phyloP scores from a whole-genome alignment of 2,113 vertebrate genomes.

The Etia nguti region DNA sequence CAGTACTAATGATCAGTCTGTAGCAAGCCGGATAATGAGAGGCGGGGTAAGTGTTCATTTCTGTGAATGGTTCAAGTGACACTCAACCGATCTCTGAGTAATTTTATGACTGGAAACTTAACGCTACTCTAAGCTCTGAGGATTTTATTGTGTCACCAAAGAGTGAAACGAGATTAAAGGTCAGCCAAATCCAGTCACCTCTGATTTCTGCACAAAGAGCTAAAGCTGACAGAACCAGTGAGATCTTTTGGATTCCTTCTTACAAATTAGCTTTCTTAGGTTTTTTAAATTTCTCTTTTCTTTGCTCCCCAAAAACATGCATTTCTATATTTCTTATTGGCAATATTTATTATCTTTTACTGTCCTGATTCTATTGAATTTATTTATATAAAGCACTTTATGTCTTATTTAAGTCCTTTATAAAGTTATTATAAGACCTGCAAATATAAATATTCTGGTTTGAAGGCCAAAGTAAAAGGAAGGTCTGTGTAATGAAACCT shows the following conservation, averaged over 20 bases:
- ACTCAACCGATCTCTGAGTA: background rate
- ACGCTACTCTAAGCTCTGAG: background rate
- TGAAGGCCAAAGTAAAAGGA: background rate
- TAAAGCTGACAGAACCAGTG: background rate
- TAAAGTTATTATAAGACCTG: background rate
- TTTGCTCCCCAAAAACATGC: background rate
- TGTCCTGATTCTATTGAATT: background rate
- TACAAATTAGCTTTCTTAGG: background rate
- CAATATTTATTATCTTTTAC: background rate
- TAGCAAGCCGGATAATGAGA: background rate
- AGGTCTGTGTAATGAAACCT: background rate
- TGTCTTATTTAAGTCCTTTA: too few species aligned
- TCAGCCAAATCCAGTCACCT: background rate
- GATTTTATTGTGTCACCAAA: background rate
- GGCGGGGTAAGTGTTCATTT: background rate
- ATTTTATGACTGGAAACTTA: background rate
- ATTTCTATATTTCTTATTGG: background rate
- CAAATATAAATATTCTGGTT: background rate
- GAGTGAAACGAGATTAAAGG: background rate
- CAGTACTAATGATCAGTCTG: background rate
- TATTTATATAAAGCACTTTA: too few species aligned
- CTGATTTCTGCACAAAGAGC: background rate
- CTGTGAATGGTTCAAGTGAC: background rate
- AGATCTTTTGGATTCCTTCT: rapidly evolving
- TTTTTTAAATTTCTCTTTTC: background rate